Base-by-base conservation (phyloP, 2,797 vertebrate species). In the Nannoperca obscura region DNA sequence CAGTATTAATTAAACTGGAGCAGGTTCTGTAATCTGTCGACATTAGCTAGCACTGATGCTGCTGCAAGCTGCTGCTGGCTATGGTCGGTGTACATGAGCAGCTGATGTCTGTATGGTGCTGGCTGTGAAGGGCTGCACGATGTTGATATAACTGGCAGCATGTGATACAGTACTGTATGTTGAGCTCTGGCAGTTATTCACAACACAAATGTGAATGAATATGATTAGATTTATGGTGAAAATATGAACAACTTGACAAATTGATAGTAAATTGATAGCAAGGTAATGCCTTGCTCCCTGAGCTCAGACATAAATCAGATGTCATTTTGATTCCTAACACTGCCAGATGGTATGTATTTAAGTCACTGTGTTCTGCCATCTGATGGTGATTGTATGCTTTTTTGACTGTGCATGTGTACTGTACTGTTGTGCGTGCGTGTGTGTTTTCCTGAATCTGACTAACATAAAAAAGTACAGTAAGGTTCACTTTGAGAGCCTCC, bases 331-430 rank as follows among this genome's bases (percentile, higher is more conserved):
- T 82, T 89, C 71, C 60, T 85, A 87, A 89, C 83, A 81, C 75
- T 79, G 74, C 84, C 88, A 92, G 90, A 92, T 94, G 91, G 91
- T 86, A 46, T 87, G 83, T 85, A 73, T 88, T 89, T 90, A 90
- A 87, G 86, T 86, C 82, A 30, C 59, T 60, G 67, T 77, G 74
- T 68, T 84, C 71, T 88, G 76, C 89, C 83, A 81, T 88, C 83
- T 88, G 82, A 90, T 78, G 71, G 68, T 79, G 69, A 78, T 78
- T 89, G 68, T 73, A 63, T 54, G 75, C 61, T 55, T 74, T 60
- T 68, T 86, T 85, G 74, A 70, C 59, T 75, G 69, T 38, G 70
- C 66, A 68, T 85, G 76, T 73, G 40, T n/a, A 68, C 62, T 76
- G 53, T 60, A 55, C 30, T 69, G 49, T n/a, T 74, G 44, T 74